A percentile compares a stretch with the other conserved stretches of the same genome.
phyloP scores from a whole-genome alignment of 2,797 vertebrate genomes.

The Ibycter americanus region DNA sequence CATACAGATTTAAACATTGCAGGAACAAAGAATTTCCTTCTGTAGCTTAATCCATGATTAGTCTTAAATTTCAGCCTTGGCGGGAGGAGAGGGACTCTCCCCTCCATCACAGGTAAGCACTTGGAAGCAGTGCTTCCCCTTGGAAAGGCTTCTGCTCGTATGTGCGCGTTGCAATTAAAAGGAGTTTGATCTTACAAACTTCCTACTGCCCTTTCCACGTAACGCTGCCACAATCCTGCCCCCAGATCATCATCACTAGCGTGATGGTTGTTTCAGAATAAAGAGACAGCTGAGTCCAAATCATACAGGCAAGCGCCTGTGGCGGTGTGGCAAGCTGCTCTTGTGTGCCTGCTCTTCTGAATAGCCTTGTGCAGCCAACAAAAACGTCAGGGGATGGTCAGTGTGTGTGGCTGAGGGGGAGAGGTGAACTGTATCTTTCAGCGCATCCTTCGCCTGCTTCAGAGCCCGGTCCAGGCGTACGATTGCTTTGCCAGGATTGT shows the following conservation, averaged over 20 bases:
- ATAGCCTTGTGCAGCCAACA: not conserved
- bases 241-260: rapidly evolving
- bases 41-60: not conserved
- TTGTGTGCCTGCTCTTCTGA: not conserved
- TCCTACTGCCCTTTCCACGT: not conserved
- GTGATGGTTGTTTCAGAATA: not conserved
- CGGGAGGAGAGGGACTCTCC: not conserved
- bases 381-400: not conserved
- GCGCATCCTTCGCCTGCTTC: not conserved
- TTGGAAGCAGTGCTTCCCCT: not conserved
- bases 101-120: not conserved
- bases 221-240: not conserved
- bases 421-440: not conserved
- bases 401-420: not conserved
- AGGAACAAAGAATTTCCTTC: not conserved
- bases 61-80: constrained; percentile 5
- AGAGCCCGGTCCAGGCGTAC: rapidly evolving
- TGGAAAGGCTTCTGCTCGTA: not conserved
- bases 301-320: not conserved
- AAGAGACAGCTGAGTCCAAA: not conserved
- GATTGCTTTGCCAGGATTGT: not conserved
- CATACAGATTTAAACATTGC: not conserved
- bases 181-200: not conserved
- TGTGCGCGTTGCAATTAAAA: not conserved
- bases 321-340: not conserved